These are phyloP conservation scores for Pinna nobilis DNA, from an alignment of 1,140 invertebrate species.

Conservation along the genomic window DNA sequence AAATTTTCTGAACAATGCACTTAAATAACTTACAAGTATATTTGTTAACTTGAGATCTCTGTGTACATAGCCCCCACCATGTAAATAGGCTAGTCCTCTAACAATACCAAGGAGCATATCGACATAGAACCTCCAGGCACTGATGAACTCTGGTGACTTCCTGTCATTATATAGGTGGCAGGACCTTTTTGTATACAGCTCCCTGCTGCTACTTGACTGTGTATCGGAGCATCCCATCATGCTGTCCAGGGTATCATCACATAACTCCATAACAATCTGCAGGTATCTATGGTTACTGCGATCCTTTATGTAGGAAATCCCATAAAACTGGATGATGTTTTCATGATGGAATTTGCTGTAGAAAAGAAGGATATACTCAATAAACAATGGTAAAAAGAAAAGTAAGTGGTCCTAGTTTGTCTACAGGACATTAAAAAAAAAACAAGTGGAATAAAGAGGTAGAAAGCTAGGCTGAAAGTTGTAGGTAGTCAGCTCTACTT, in stretches of 20 bases:
- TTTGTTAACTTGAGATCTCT: constrained; percentile 50
- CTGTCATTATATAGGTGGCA: constrained; percentile 22
- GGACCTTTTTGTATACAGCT: no score
- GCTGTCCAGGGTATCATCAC: constrained; percentile 22
- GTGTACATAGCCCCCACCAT: constrained; percentile 44
- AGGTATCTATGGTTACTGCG: constrained; percentile 10
- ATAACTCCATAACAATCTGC: constrained; percentile 39
- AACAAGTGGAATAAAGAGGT: no score
- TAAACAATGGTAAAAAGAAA: no score
- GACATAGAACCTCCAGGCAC: constrained; percentile 15
- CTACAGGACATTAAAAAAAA: no score
- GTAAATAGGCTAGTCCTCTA: constrained; percentile 37
- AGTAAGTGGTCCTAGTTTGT: no score
- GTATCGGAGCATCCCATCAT: not conserved
- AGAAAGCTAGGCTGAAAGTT: no score
- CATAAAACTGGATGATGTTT: constrained; percentile 32
- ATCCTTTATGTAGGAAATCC: constrained; percentile 15
- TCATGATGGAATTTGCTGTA: constrained; percentile 34
- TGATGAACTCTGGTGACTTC: not conserved
- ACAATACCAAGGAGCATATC: constrained; percentile 18
- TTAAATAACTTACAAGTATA: constrained; percentile 40
- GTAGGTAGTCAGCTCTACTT: no score
- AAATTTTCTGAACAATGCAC: not conserved
- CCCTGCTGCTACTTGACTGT: no score
- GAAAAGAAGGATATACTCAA: not conserved